A percentile compares a stretch with the other conserved stretches of the same genome.
Conservation (phyloP, 2,797 vertebrate species). For the Philypnodon macrostomus region DNA sequence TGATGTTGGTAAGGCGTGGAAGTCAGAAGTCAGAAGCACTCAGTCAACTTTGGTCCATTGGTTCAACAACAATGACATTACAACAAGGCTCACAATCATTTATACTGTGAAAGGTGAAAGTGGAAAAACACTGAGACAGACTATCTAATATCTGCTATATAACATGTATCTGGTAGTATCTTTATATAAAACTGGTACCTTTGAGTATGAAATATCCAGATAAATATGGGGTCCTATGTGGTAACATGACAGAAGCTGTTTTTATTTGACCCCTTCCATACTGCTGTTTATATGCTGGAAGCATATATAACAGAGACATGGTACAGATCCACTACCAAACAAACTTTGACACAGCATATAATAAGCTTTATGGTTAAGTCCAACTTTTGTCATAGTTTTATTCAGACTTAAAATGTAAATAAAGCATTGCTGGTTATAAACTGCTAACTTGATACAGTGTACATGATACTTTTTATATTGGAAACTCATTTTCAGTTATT, state of each 20-base stretch:
- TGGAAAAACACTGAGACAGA: constrained; percentile 71
- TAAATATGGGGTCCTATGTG: too few relatives aligned
- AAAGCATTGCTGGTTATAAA: too few relatives aligned
- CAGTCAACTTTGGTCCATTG: constrained; percentile 69
- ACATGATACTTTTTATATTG: too few relatives aligned
- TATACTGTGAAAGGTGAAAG: constrained; percentile 70
- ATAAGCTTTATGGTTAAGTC: too few relatives aligned
- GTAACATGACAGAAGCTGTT: constrained; percentile 34
- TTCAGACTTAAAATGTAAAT: too few relatives aligned
- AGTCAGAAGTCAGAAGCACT: constrained; percentile 41
- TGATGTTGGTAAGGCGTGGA: constrained; percentile 44
- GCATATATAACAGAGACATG: constrained; percentile 55
- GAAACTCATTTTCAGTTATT: too few relatives aligned
- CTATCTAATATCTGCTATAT: too few relatives aligned
- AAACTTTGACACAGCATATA: background rate
- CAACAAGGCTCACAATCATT: constrained; percentile 50
- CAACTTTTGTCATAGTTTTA: too few relatives aligned
- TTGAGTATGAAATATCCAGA: too few relatives aligned
- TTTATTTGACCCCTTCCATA: constrained; percentile 41
- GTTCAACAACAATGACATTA: constrained; percentile 42
- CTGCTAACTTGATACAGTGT: too few relatives aligned
- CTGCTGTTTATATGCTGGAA: constrained; percentile 53
- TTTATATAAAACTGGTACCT: too few relatives aligned
- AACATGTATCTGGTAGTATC: too few relatives aligned
- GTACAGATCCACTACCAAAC: constrained; percentile 21